phyloP scores from a whole-genome alignment of 2,888 invertebrate species.

The Platycheirus albimanus region DNA sequence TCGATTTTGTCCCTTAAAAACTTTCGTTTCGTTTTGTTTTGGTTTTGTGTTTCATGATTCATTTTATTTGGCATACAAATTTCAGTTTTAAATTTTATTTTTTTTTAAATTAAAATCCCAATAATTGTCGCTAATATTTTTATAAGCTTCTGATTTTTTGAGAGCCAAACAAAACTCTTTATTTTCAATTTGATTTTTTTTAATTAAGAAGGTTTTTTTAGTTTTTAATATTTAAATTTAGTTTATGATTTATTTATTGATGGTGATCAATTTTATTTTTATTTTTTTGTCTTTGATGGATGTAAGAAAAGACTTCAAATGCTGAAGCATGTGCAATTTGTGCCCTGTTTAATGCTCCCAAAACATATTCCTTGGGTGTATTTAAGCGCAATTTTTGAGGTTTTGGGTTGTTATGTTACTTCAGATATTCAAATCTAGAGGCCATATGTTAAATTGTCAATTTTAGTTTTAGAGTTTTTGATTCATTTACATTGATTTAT shows the following conservation, averaged over 20 bases:
- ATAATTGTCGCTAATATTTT: conserved; percentile 25
- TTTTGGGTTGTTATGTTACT: conserved; percentile 5
- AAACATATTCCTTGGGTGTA: conserved; percentile 1
- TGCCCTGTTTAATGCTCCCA: conserved; percentile 5
- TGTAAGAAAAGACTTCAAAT: conserved; percentile 18
- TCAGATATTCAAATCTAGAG: not conserved
- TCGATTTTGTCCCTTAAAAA: conserved; percentile 57
- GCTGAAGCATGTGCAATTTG: conserved; percentile 33
- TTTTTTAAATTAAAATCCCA: conserved; percentile 2
- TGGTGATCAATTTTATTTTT: not conserved
- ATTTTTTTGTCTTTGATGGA: conserved; percentile 3
- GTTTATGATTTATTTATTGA: conserved; percentile 12
- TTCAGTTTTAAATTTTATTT: conserved; percentile 43
- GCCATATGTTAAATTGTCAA: conserved; percentile 19
- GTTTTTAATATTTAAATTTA: not conserved
- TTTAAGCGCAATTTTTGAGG: conserved; percentile 1
- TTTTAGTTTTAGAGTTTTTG: too few species aligned
- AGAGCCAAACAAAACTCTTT: conserved; percentile 20
- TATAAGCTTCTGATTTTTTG: conserved; percentile 22
- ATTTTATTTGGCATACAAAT: conserved; percentile 54
- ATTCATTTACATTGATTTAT: not conserved
- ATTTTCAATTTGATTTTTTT: conserved; percentile 4
- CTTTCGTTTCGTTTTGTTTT: conserved; percentile 46
- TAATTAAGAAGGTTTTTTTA: not conserved
- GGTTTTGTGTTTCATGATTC: conserved; percentile 38